Conservation (phyloP, 2,888 invertebrate genomes). For the Dasypogon diadema region DNA sequence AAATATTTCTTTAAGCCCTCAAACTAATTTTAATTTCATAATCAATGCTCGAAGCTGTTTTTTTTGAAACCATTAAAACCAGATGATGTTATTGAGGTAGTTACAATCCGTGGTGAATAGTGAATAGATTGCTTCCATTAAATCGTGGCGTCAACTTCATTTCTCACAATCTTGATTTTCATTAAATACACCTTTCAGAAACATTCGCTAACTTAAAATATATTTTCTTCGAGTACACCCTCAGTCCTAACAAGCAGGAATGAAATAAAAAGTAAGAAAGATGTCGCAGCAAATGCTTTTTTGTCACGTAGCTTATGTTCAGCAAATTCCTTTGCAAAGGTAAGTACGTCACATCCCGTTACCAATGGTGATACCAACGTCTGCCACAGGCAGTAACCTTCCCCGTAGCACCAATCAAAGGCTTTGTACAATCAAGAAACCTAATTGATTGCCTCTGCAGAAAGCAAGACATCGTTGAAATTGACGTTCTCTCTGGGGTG, state of each 20-base stretch:
- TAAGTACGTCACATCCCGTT: slow-evolving; percentile 32
- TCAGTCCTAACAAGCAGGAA: neutral
- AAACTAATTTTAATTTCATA: too few relatives aligned
- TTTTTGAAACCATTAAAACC: too few relatives aligned
- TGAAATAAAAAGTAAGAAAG: neutral
- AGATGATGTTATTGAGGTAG: too few relatives aligned
- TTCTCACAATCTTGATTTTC: too few relatives aligned
- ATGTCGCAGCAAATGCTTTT: slow-evolving; percentile 19
- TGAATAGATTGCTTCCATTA: too few relatives aligned
- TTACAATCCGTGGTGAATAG: too few relatives aligned
- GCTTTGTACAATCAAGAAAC: slow-evolving; percentile 20
- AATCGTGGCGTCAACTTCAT: too few relatives aligned
- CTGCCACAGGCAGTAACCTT: neutral
- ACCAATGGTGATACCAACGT: neutral
- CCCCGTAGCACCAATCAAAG: slow-evolving; percentile 27
- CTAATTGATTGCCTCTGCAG: slow-evolving; percentile 40
- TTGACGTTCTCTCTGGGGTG: neutral
- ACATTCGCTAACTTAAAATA: neutral
- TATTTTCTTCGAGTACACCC: neutral
- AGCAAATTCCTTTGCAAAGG: neutral
- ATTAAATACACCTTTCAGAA: neutral
- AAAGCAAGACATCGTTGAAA: neutral
- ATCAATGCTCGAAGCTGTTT: too few relatives aligned
- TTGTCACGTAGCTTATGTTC: slow-evolving; percentile 33
- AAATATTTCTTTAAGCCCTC: too few relatives aligned